A percentile compares a stretch with the other conserved stretches of the same genome.
These are phyloP conservation scores for Gymnocephalus cernua DNA, from an alignment of 2,113 vertebrate genomes.

Conservation along the genomic window DNA sequence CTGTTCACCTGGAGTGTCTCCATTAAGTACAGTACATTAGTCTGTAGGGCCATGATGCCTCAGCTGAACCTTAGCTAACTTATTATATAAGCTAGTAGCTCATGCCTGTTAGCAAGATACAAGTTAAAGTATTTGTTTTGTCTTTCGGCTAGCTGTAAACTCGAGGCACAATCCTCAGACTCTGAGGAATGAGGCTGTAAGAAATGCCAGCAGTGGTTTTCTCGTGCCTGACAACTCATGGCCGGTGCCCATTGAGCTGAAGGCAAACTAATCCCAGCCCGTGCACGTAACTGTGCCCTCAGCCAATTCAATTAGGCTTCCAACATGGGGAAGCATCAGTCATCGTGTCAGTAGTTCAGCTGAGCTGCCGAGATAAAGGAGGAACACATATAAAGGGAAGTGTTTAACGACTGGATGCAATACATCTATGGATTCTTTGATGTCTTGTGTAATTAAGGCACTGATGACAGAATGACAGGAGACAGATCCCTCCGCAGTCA, in stretches of 20 bases:
- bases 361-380: background rate
- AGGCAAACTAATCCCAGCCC: constrained; percentile 45
- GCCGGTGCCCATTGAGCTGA: constrained; percentile 28
- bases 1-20: too few relatives aligned
- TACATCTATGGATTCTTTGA: background rate
- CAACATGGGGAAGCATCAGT: constrained; percentile 36
- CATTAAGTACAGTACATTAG: too few relatives aligned
- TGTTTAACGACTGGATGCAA: constrained; percentile 15
- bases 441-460: background rate
- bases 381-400: constrained; percentile 8
- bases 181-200: constrained; percentile 34
- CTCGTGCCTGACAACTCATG: constrained; percentile 53
- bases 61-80: too few relatives aligned
- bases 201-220: constrained; percentile 52
- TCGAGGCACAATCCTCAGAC: too few relatives aligned
- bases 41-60: too few relatives aligned
- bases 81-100: too few relatives aligned
- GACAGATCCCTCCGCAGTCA: constrained; percentile 37
- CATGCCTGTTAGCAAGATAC: too few relatives aligned
- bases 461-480: constrained; percentile 23
- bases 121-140: too few relatives aligned
- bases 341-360: constrained; percentile 32
- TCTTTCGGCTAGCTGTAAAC: too few relatives aligned
- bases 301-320: constrained; percentile 56
- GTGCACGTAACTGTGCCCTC: constrained; percentile 35